phyloP scores from a whole-genome alignment of 2,888 invertebrate species.

The Seira musarum region DNA sequence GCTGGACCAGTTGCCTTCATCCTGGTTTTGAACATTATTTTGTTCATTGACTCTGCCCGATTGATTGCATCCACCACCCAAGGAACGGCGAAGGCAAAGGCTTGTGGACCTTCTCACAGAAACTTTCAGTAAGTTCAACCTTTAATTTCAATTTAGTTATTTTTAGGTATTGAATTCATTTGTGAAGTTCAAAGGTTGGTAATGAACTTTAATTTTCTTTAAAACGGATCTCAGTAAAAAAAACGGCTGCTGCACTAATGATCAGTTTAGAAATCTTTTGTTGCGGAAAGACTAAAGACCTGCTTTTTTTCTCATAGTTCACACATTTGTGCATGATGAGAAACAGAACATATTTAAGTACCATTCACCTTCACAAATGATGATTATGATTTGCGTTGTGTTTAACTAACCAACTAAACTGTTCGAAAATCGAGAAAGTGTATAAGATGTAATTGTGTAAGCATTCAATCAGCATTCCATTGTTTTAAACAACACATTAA shows the following conservation, averaged over 20 bases:
- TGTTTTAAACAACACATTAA: too few species aligned
- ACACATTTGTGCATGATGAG: too few species aligned
- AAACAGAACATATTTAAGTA: too few species aligned
- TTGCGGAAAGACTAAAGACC: slow-evolving; percentile 24
- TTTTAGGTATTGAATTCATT: too few species aligned
- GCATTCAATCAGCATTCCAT: too few species aligned
- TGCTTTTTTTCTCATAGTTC: too few species aligned
- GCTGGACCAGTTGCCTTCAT: slow-evolving; percentile 74
- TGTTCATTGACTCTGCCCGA: slow-evolving; percentile 72
- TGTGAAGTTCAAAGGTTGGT: too few species aligned
- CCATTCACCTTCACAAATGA: too few species aligned
- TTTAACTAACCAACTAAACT: too few species aligned
- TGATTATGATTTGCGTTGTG: too few species aligned
- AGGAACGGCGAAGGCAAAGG: slow-evolving; percentile 70
- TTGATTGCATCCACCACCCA: slow-evolving; percentile 73
- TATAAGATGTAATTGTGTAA: background rate
- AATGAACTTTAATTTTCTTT: background rate
- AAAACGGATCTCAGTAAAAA: too few species aligned
- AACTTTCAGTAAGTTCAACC: slow-evolving; percentile 68
- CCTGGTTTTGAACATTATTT: slow-evolving; percentile 72
- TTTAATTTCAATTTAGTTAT: background rate
- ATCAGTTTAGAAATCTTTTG: slow-evolving; percentile 13
- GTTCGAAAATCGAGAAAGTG: slow-evolving; percentile 32
- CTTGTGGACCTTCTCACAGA: slow-evolving; percentile 69
- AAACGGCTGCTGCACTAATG: background rate